phyloP scores from a whole-genome alignment of 1,140 invertebrate genomes.

The Dendrolimus punctatus region DNA sequence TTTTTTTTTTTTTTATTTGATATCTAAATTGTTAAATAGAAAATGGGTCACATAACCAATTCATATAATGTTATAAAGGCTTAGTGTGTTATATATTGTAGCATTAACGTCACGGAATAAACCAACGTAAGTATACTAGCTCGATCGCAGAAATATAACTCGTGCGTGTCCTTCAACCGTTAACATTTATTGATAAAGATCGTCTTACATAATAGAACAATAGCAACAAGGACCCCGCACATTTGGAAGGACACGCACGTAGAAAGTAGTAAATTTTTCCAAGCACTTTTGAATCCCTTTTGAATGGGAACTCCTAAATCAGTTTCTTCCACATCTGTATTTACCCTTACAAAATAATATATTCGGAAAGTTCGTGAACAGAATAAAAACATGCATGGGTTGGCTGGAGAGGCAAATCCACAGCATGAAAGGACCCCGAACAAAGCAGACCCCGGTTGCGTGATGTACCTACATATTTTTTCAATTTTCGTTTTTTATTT shows the following conservation, averaged over 20 bases:
- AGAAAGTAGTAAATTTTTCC: conserved; percentile 27
- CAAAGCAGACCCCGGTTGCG: conserved; percentile 38
- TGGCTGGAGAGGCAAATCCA: conserved; percentile 37
- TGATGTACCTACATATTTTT: conserved; percentile 27
- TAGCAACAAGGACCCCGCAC: conserved; percentile 9
- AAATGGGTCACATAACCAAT: too few relatives aligned
- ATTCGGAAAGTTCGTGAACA: conserved; percentile 62
- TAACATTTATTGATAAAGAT: too few relatives aligned
- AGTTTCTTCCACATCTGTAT: conserved; percentile 51
- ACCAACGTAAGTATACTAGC: too few relatives aligned
- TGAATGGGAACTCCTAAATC: conserved; percentile 52
- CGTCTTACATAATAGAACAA: conserved; percentile 4
- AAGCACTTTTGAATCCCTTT: conserved; percentile 35
- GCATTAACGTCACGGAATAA: too few relatives aligned
- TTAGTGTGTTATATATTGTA: too few relatives aligned
- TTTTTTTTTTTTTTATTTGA: too few relatives aligned
- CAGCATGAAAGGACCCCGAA: conserved; percentile 41
- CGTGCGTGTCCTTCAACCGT: too few relatives aligned
- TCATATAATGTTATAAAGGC: too few relatives aligned
- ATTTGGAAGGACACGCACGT: conserved; percentile 13
- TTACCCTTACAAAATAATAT: conserved; percentile 54
- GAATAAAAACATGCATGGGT: conserved; percentile 59
- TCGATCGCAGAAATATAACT: too few relatives aligned
- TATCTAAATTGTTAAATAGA: too few relatives aligned
- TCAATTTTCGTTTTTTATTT: too few relatives aligned